These are phyloP conservation scores for Anaspis maculata DNA, from an alignment of 2,888 invertebrate genomes.

Conservation along the genomic window DNA sequence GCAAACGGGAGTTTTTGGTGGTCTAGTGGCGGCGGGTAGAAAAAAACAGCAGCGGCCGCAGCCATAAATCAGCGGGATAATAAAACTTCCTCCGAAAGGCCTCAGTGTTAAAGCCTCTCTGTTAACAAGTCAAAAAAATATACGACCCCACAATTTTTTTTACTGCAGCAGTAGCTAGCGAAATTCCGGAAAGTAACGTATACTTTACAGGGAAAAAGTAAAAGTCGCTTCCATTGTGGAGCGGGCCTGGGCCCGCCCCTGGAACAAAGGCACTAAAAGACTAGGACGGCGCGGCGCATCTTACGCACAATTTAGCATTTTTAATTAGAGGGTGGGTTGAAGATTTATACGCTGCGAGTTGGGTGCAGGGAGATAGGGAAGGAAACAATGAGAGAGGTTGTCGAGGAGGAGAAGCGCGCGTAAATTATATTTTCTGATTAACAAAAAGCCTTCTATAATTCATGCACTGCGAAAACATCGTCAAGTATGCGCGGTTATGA, in stretches of 20 bases:
- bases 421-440: conserved; percentile 35
- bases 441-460: conserved; percentile 20
- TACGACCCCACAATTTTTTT: no score
- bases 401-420: conserved; percentile 25
- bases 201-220: not conserved
- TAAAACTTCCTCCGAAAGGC: no score
- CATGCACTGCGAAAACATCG: conserved; percentile 16
- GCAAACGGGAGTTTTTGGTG: conserved; percentile 1
- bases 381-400: conserved; percentile 33
- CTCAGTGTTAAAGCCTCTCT: no score
- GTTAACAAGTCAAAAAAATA: no score
- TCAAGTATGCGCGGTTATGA: conserved; percentile 15
- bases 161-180: not conserved
- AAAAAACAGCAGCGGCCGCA: not conserved
- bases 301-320: conserved; percentile 42
- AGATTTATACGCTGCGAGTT: conserved; percentile 36
- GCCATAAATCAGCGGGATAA: conserved; percentile 10
- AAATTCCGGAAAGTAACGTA: not conserved
- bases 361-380: conserved; percentile 22
- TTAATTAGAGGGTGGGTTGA: conserved; percentile 39
- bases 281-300: conserved; percentile 25
- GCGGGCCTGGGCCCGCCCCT: not conserved
- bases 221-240: not conserved
- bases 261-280: conserved; percentile 17
- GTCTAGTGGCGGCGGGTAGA: conserved; percentile 1